A percentile compares a stretch with the other conserved stretches of the same genome.
phyloP scores from a whole-genome alignment of 1,140 invertebrate genomes.

The Atta texana region DNA sequence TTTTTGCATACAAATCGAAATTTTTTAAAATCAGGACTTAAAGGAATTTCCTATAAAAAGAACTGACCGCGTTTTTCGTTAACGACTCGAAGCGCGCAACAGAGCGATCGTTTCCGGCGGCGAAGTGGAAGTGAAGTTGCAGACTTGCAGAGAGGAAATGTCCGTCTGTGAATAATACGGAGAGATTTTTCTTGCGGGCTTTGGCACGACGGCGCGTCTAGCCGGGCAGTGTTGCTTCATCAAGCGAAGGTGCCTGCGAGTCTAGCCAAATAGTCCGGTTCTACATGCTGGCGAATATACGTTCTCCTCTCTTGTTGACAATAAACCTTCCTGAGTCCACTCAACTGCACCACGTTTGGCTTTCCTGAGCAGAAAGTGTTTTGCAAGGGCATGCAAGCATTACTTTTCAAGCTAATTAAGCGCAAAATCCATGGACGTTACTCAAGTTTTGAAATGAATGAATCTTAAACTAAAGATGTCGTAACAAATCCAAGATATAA shows the following conservation, averaged over 20 bases:
- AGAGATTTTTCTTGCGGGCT: constrained; percentile 31
- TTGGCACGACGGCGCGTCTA: constrained; percentile 70
- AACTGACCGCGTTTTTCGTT: neutral
- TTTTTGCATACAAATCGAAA: constrained; percentile 36
- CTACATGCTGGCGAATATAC: constrained; percentile 49
- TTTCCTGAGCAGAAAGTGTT: neutral
- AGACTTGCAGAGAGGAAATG: neutral
- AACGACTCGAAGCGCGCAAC: neutral
- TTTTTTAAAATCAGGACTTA: neutral
- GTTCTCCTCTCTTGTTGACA: neutral
- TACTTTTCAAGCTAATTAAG: constrained; percentile 38
- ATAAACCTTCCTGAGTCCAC: neutral
- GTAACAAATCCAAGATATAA: no score
- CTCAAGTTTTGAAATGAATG: no score
- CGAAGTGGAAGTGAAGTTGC: neutral
- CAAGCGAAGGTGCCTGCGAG: constrained; percentile 73
- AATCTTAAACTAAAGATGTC: no score
- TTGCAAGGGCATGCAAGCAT: neutral
- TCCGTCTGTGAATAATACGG: neutral
- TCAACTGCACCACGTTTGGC: neutral
- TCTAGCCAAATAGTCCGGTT: constrained; percentile 77
- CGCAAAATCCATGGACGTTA: no score
- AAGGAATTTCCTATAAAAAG: neutral
- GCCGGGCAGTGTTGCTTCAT: constrained; percentile 61
- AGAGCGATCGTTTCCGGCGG: neutral